A percentile compares a stretch with the other conserved stretches of the same genome.
Evolutionary conservation across 1,140 invertebrate species (phyloP).

Genomic region (Listronotus oregonensis): DNA sequence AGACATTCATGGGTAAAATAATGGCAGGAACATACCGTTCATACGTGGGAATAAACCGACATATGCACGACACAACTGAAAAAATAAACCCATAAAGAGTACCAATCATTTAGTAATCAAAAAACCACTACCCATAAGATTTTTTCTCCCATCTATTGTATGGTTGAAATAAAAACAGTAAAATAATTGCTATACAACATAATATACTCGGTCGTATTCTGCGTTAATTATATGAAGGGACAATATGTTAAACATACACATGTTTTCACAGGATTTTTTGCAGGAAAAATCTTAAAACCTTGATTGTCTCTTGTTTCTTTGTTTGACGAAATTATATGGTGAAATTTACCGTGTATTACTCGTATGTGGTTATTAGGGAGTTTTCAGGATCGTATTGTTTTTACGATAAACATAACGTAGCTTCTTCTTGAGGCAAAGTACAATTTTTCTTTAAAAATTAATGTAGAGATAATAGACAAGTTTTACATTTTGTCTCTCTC

Average conservation of each 20-base stretch:
- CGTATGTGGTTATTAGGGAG: conserved; percentile 6
- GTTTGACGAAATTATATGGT: conserved; percentile 25
- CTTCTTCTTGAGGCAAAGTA: too few relatives aligned
- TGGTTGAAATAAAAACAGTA: background rate
- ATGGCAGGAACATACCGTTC: conserved; percentile 3
- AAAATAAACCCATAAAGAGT: background rate
- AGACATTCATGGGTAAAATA: too few relatives aligned
- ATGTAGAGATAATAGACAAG: too few relatives aligned
- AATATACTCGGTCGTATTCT: conserved; percentile 17
- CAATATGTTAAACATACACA: conserved; percentile 30
- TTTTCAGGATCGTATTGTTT: background rate
- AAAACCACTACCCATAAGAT: conserved; percentile 16
- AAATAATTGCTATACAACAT: conserved; percentile 1
- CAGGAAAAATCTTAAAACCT: conserved; percentile 12
- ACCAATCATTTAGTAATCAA: conserved; percentile 8
- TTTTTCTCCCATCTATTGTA: conserved; percentile 15
- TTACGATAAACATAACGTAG: background rate
- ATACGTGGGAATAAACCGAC: conserved; percentile 12
- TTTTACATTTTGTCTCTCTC: too few relatives aligned
- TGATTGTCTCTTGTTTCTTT: conserved; percentile 26
- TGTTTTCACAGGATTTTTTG: conserved; percentile 32
- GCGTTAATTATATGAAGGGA: conserved; percentile 29
- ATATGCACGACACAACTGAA: conserved; percentile 7
- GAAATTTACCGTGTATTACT: conserved; percentile 21
- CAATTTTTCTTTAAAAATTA: too few relatives aligned